These are phyloP conservation scores for Psittacula echo DNA, from an alignment of 2,797 vertebrate species.

Conservation along the genomic window DNA sequence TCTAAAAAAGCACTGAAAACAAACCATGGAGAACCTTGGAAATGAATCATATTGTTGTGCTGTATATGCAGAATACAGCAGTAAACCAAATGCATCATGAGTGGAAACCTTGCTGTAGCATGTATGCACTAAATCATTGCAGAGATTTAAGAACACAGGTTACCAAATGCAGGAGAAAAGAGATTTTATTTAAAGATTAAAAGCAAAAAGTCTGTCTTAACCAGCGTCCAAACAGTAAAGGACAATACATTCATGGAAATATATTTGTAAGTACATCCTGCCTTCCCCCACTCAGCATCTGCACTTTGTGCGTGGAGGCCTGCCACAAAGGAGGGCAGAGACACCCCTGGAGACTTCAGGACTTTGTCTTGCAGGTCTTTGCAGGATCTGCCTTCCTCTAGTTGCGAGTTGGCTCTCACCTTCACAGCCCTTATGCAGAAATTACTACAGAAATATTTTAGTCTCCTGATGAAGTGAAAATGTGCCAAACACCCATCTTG, in stretches of 20 bases:
- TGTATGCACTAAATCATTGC: neutral
- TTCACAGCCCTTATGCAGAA: neutral
- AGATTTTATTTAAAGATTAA: neutral
- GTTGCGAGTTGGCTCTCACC: neutral
- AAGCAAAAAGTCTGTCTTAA: neutral
- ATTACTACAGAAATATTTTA: neutral
- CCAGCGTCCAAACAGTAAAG: neutral
- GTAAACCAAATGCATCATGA: neutral
- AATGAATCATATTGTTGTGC: neutral
- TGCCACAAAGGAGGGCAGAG: accelerated
- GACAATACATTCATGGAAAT: neutral
- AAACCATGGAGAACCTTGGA: neutral
- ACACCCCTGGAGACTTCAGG: neutral
- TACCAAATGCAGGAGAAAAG: neutral
- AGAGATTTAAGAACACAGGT: neutral
- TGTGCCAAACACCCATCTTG: neutral
- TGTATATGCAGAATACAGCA: neutral
- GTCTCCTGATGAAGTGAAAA: neutral
- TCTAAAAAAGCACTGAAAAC: neutral
- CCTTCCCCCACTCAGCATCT: accelerated
- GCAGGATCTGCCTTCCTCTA: neutral
- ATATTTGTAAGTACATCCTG: accelerated
- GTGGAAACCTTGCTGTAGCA: neutral
- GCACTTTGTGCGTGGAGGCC: neutral
- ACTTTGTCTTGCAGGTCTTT: neutral